phyloP scores from a whole-genome alignment of 2,797 vertebrate species.

The Anguilla marmorata region DNA sequence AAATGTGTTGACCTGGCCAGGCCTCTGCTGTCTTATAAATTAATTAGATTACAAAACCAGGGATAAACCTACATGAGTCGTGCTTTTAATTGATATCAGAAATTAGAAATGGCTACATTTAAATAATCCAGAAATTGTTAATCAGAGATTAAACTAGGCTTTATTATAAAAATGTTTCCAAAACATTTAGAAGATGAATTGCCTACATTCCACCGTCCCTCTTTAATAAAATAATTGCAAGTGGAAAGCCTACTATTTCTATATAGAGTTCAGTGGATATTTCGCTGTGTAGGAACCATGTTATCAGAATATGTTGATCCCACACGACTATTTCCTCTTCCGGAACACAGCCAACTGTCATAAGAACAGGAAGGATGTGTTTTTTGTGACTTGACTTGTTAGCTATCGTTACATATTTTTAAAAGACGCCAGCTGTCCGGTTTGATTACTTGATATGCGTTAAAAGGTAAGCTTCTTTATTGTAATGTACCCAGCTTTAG shows the following conservation, averaged over 20 bases:
- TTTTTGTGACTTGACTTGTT: conserved; percentile 58
- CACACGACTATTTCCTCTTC: conserved; percentile 50
- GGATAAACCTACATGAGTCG: not conserved
- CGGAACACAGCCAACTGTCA: conserved; percentile 62
- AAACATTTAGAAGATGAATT: not conserved
- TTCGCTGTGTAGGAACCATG: conserved; percentile 48
- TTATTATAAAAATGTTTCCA: not conserved
- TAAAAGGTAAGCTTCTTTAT: conserved; percentile 59
- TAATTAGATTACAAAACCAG: not conserved
- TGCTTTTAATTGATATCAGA: too few relatives aligned
- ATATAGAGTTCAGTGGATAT: too few relatives aligned
- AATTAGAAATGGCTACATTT: not conserved
- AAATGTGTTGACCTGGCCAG: not conserved
- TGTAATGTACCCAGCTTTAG: conserved; percentile 7
- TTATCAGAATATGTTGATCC: not conserved
- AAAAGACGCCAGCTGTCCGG: conserved; percentile 19
- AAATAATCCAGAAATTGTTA: not conserved
- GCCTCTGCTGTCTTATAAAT: not conserved
- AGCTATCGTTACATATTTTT: conserved; percentile 33
- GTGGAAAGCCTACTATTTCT: not conserved
- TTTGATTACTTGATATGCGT: conserved; percentile 41
- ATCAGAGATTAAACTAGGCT: not conserved
- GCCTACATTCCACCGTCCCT: not conserved
- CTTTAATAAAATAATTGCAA: not conserved
- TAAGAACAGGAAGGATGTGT: conserved; percentile 71